Base-by-base conservation (phyloP, 2,113 vertebrate species). In the Alethe castanea region DNA sequence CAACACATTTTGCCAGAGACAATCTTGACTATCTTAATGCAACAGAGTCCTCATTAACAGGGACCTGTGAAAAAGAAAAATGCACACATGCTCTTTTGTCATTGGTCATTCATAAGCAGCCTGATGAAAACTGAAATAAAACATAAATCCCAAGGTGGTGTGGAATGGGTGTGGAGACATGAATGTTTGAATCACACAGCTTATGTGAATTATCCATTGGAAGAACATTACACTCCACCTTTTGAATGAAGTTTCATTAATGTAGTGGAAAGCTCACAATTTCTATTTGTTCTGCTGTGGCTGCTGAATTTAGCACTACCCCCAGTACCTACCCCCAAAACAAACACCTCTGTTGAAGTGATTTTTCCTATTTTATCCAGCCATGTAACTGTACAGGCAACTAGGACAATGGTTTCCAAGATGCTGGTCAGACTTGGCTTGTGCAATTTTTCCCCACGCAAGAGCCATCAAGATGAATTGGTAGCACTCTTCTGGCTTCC, bases 31-130 rank as follows among this genome's bases (percentile, higher is more conserved):
- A 82, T 96, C 97, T 96, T 91, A 93, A 96, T 94, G 83, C 83
- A 94, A 95, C 96, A 92, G 95, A 95, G 97, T 97, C 90, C 97
- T 98, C 97, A 97, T 98, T 98, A 97, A 95, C 48, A 24, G 35
- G 50, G 84, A 92, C 91, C 95, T 40, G 93, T 94, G 86, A 82
- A 91, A 96, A 95, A 96, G 79, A 79, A 95, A 97, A 97, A 93
- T 52, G 90, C 94, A 97, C 95, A 96, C 95, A 77, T 82, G 69
- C 64, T 91, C 91, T 95, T 95, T 86, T 94, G 92, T 95, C 65
- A 24, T 52, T 54, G 79, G 65, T 81, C 70, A 62, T 70, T 96
- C 94, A 73, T 57, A 74, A 94, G 80, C 77, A 88, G 79, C 74
- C 47, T 29, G 79, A 88, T 95, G 94, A 96, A 96, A 97, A 94